phyloP scores from a whole-genome alignment of 1,140 invertebrate genomes.

The Octopus bimaculoides region DNA sequence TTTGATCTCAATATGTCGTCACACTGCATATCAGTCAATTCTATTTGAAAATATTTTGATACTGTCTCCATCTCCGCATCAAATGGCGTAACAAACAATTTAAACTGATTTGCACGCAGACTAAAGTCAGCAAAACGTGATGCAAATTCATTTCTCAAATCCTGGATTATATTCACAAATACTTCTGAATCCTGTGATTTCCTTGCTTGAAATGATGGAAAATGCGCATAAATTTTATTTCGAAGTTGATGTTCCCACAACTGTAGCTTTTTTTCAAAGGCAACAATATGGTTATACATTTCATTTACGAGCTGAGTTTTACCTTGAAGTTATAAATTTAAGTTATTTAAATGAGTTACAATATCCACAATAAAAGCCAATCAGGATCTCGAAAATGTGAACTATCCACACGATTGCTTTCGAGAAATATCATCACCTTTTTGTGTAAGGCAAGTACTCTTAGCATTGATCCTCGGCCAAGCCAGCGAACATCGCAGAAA shows the following conservation, averaged over 20 bases:
- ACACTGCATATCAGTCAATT: neutral
- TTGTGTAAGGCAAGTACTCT: neutral
- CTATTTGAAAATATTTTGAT: neutral
- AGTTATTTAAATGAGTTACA: too few relatives aligned
- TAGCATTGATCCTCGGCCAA: conserved; percentile 1
- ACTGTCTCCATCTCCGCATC: neutral
- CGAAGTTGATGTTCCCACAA: too few relatives aligned
- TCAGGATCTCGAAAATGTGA: too few relatives aligned
- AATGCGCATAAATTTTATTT: too few relatives aligned
- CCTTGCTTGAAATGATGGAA: neutral
- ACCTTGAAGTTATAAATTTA: too few relatives aligned
- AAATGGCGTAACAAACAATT: conserved; percentile 3
- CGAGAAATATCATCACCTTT: conserved; percentile 3
- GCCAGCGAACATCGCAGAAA: neutral
- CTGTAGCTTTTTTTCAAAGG: too few relatives aligned
- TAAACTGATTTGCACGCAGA: neutral
- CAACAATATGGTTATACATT: too few relatives aligned
- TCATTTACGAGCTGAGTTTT: too few relatives aligned
- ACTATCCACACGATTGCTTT: neutral
- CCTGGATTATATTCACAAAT: conserved; percentile 4
- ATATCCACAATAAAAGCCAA: too few relatives aligned
- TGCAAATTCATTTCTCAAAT: neutral
- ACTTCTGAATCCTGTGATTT: neutral
- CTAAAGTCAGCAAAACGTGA: conserved; percentile 1
- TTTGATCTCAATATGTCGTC: neutral